A percentile compares a stretch with the other conserved stretches of the same genome.
Evolutionary conservation across 2,888 invertebrate species (phyloP).

Genomic region (Hartigia nigra): DNA sequence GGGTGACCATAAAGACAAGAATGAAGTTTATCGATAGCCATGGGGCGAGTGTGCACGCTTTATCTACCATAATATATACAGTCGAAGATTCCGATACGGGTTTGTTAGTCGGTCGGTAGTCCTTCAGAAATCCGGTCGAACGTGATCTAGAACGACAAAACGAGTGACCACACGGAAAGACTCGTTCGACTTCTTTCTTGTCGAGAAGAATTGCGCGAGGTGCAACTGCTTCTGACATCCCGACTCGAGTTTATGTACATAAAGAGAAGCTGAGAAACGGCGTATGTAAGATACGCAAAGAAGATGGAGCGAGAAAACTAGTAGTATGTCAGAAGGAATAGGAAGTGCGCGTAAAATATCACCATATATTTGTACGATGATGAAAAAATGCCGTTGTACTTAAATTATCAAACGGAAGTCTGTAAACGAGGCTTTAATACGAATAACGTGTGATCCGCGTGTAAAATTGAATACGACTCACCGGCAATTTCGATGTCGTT

Average conservation of each 20-base stretch:
- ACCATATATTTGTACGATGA: neutral
- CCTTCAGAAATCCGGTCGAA: constrained; percentile 57
- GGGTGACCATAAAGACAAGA: constrained; percentile 5
- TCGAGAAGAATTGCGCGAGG: neutral
- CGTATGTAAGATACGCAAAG: neutral
- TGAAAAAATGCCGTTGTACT: neutral
- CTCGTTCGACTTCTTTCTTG: constrained; percentile 41
- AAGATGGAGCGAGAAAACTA: neutral
- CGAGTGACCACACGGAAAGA: constrained; percentile 39
- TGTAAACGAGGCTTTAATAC: neutral
- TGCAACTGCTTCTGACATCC: neutral
- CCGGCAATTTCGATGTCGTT: neutral
- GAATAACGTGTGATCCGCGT: neutral
- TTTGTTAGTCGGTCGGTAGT: constrained; percentile 21
- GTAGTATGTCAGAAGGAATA: neutral
- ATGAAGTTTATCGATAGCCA: constrained; percentile 15
- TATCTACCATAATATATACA: neutral
- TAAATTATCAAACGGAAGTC: neutral
- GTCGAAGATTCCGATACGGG: neutral
- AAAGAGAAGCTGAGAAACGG: neutral
- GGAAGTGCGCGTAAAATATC: neutral
- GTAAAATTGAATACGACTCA: neutral
- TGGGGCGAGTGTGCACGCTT: neutral
- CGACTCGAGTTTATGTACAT: neutral
- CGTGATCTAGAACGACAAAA: constrained; percentile 50